phyloP scores from a whole-genome alignment of 2,888 invertebrate genomes.

The Pammene aurita region DNA sequence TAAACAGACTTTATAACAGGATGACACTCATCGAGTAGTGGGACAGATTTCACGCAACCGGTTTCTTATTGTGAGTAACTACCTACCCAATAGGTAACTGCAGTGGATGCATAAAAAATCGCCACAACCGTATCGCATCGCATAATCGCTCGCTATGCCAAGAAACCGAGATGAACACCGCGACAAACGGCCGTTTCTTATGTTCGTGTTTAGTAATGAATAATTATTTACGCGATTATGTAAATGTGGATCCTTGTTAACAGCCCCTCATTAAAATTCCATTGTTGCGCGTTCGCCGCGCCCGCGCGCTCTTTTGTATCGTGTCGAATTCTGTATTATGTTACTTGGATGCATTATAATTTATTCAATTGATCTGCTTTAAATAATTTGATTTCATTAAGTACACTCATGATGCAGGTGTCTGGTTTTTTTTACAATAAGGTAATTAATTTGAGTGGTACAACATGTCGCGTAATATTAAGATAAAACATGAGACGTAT shows the following conservation, averaged over 20 bases:
- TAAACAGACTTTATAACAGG: slow-evolving; percentile 47
- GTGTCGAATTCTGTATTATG: slow-evolving; percentile 59
- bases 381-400: slow-evolving; percentile 41
- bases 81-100: slow-evolving; percentile 52
- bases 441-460: neutral
- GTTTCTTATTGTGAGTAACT: slow-evolving; percentile 48
- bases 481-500: no score
- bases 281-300: slow-evolving; percentile 68
- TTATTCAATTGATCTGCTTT: slow-evolving; percentile 39
- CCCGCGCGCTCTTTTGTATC: slow-evolving; percentile 63
- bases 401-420: slow-evolving; percentile 12
- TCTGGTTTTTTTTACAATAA: neutral
- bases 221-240: slow-evolving; percentile 78
- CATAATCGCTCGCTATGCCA: slow-evolving; percentile 52
- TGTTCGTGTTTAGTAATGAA: slow-evolving; percentile 72
- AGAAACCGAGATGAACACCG: slow-evolving; percentile 55
- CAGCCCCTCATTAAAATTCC: slow-evolving; percentile 77
- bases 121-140: slow-evolving; percentile 52
- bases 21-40: slow-evolving; percentile 45
- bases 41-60: slow-evolving; percentile 53
- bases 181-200: slow-evolving; percentile 58
- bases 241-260: slow-evolving; percentile 72
- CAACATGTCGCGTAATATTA: neutral
- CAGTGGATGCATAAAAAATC: slow-evolving; percentile 53
- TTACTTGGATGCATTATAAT: slow-evolving; percentile 44